A percentile compares a stretch with the other conserved stretches of the same genome.
phyloP scores from a whole-genome alignment of 2,797 vertebrate genomes.

The Silurus lanzhouensis region DNA sequence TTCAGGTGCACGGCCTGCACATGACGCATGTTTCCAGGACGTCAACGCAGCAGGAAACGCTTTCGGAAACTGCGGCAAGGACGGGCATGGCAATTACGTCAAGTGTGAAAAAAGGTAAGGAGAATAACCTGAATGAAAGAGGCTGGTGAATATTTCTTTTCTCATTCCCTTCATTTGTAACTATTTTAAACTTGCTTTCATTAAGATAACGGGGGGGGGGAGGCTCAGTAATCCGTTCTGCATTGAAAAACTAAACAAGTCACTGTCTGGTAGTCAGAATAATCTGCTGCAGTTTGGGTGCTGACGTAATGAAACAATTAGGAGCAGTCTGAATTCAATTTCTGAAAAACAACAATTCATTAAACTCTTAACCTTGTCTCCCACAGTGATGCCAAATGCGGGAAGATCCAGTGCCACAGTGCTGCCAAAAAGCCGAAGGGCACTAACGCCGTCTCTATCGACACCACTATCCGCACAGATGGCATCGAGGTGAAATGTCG shows the following conservation, averaged over 20 bases:
- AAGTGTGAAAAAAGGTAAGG: conserved; percentile 84
- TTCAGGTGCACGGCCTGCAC: conserved; percentile 87
- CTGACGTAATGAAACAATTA: conserved; percentile 2
- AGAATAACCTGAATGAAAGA: not conserved
- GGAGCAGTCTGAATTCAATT: not conserved
- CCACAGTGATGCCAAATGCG: conserved; percentile 88
- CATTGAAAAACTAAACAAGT: conserved; percentile 8
- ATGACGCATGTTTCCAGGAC: conserved; percentile 85
- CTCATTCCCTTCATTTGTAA: not conserved
- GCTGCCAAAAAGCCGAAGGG: conserved; percentile 84
- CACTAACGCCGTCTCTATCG: conserved; percentile 82
- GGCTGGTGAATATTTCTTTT: conserved; percentile 1
- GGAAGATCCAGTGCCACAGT: conserved; percentile 94
- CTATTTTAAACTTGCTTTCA: not conserved
- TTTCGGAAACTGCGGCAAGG: conserved; percentile 90
- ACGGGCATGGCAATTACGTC: conserved; percentile 78
- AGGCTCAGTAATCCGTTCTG: not conserved
- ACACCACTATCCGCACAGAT: conserved; percentile 82
- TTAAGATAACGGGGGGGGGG: not conserved
- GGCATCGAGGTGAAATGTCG: conserved; percentile 85
- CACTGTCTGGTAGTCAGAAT: not conserved
- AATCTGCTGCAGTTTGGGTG: not conserved
- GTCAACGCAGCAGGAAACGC: conserved; percentile 89
- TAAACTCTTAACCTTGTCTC: conserved; percentile 17
- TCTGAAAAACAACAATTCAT: conserved; percentile 18